phyloP scores from a whole-genome alignment of 1,140 invertebrate species.

The Paralvinella palmiformis region DNA sequence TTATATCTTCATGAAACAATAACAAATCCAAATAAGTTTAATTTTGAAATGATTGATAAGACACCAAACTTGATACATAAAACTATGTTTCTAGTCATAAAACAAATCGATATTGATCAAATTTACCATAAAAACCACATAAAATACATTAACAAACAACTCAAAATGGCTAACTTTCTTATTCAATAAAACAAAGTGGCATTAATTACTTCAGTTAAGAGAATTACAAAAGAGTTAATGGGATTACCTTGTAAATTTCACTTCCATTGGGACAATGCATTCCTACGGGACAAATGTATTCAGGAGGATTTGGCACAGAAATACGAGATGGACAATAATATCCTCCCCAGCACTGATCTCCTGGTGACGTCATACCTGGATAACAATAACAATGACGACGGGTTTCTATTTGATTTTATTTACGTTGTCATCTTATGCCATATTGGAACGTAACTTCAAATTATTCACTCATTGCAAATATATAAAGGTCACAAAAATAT shows the following conservation, averaged over 20 bases:
- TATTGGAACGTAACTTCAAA: too few species aligned
- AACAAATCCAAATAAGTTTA: too few species aligned
- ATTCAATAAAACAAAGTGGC: neutral
- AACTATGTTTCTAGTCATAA: too few species aligned
- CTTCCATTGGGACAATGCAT: slow-evolving; percentile 41
- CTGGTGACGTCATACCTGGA: slow-evolving; percentile 36
- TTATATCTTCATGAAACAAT: too few species aligned
- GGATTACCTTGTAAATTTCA: slow-evolving; percentile 35
- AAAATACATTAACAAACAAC: too few species aligned
- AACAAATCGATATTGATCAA: too few species aligned
- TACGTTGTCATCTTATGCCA: too few species aligned
- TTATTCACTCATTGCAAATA: neutral
- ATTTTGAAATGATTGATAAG: too few species aligned
- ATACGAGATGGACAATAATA: slow-evolving; percentile 41
- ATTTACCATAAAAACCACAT: too few species aligned
- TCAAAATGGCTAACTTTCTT: too few species aligned
- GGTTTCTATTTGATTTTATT: neutral
- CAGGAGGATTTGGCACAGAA: slow-evolving; percentile 32
- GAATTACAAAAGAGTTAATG: neutral
- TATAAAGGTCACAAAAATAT: neutral
- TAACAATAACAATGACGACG: neutral
- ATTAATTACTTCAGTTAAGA: neutral
- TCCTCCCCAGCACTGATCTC: slow-evolving; percentile 32
- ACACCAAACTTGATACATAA: too few species aligned
- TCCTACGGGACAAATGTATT: slow-evolving; percentile 37